Evolutionary conservation across 2,888 invertebrate genomes (phyloP).

Genomic region (Patella pellucida): DNA sequence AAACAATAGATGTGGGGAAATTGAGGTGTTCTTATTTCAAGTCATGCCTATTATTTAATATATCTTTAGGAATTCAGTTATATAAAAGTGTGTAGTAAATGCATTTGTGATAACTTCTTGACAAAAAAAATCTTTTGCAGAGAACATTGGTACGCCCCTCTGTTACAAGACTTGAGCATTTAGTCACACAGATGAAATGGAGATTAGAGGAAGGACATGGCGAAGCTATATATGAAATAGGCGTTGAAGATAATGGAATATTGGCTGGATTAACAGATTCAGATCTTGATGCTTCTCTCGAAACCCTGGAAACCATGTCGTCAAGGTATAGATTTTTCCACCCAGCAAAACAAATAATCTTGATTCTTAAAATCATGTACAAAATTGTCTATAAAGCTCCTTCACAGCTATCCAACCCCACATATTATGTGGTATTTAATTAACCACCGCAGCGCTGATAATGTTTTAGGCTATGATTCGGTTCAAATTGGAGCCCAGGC

Average conservation of each 20-base stretch:
- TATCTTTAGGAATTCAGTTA: no score
- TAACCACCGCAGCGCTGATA: no score
- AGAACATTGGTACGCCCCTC: constrained; percentile 93
- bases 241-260: constrained; percentile 78
- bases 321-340: constrained; percentile 72
- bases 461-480: no score
- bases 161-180: constrained; percentile 91
- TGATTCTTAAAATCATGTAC: neutral
- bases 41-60: no score
- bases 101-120: no score
- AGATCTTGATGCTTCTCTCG: constrained; percentile 89
- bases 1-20: no score
- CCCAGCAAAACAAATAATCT: neutral
- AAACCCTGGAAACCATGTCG: constrained; percentile 90
- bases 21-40: no score
- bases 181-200: constrained; percentile 99
- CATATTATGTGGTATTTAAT: no score
- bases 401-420: no score
- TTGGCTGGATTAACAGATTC: constrained; percentile 85
- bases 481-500: no score
- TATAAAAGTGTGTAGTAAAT: no score
- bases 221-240: constrained; percentile 97
- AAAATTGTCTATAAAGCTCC: no score
- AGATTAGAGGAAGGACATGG: constrained; percentile 95
- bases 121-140: constrained; percentile 69